Percentiles rank a stretch among this genome's conserved stretches.
These are phyloP conservation scores for Ameiurus melas DNA, from an alignment of 2,113 vertebrate genomes.

Conservation along the genomic window DNA sequence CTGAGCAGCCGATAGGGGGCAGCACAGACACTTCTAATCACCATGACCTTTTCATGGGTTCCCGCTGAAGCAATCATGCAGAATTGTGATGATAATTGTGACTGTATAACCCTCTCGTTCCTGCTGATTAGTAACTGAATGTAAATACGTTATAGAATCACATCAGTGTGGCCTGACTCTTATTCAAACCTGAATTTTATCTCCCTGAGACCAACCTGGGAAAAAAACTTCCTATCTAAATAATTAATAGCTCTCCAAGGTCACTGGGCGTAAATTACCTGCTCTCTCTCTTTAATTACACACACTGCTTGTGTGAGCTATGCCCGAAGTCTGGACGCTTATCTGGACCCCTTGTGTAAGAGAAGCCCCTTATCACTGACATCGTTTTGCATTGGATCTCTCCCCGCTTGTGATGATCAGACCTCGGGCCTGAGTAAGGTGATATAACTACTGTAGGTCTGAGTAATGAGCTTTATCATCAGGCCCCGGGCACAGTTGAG, in stretches of 20 bases:
- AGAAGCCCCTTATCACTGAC: constrained; percentile 32
- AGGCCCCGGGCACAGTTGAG: constrained; percentile 27
- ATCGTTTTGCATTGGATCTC: constrained; percentile 27
- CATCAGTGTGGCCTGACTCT: background rate
- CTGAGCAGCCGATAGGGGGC: constrained; percentile 35
- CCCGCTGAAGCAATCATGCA: background rate
- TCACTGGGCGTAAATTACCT: background rate
- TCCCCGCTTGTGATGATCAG: background rate
- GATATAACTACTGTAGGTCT: constrained; percentile 50
- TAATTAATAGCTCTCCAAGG: constrained; percentile 24
- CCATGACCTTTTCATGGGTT: background rate
- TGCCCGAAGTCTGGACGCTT: constrained; percentile 20
- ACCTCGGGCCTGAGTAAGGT: constrained; percentile 44
- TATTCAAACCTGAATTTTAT: constrained; percentile 13
- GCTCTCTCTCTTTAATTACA: constrained; percentile 5
- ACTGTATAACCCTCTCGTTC: background rate
- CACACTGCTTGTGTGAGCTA: constrained; percentile 9
- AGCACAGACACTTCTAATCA: constrained; percentile 2
- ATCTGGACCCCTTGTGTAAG: constrained; percentile 18
- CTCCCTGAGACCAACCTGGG: background rate
- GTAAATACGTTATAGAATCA: background rate
- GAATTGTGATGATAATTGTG: background rate
- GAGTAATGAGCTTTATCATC: constrained; percentile 56
- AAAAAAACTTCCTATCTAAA: background rate
- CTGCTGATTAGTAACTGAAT: background rate